Base-by-base conservation (phyloP, 2,888 invertebrate species). In the Apotomis capreana region DNA sequence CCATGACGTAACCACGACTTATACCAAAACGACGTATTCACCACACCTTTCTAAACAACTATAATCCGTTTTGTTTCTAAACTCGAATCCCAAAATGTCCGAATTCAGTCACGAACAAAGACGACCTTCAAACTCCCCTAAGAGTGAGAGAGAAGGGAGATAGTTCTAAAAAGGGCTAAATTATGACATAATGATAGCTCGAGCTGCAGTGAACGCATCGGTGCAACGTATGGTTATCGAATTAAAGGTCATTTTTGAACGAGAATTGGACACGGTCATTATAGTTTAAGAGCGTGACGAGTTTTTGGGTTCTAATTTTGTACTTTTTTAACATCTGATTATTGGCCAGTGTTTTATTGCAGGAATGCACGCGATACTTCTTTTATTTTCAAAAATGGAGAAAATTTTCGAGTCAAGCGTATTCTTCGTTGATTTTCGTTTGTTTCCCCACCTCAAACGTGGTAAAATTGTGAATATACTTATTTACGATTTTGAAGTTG, bases 151-250 rank as follows among this genome's bases (percentile, higher is more conserved):
- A 79, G 82, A 81, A 49, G 57, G 55, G n/a, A 40, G 51, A 72
- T 64, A 73, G 82, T 81, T 75, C 75, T 78, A 84, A 84, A 82
- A 83, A 85, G 87, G 89, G 85, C 84, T 85, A 83, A 86, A 85
- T 87, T 84, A 88, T 91, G 89, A 90, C 88, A 90, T 88, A 88
- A 89, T 86, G 81, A 84, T 83, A 84, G 81, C 83, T 68, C 79
- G 76, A 78, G 78, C 82, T 51, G 59, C 46, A 65, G 60, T 13
- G 44, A 37, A 46, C 44, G 44, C 51, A 51, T 4, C 40, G 55
- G 67, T 62, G 52, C 61, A 2, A 26, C 26, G 26, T 73, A 69
- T 57, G 1, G 0, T n/a, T n/a, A 52, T 65, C 1, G 52, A 0
- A 1, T 62, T 82, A 85, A 73, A 78, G 80, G 72, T 74, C 70